Evolutionary conservation across 2,113 vertebrate genomes (phyloP), one percentile per base, ranked within the genome.

Genomic region (Triplophysa dalaica): DNA sequence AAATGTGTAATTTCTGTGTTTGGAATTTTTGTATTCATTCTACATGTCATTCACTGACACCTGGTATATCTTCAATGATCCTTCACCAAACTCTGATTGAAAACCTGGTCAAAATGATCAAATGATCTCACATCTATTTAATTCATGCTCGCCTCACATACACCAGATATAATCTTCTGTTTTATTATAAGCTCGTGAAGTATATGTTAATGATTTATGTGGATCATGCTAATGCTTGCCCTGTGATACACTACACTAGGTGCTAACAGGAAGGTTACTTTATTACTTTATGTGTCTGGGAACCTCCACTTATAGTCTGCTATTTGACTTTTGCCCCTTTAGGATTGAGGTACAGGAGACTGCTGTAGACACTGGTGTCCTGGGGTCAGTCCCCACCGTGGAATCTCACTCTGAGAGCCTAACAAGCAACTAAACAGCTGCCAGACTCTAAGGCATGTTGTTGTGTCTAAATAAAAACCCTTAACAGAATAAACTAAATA

Each of bases 241-340:
- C 21, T 24, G 21, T 26, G 68, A 6, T 45, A 12, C 43, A 29
- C 3, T 45, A 12, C 43, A 29, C 29, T 29, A 70, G 50, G 69
- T 70, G 50, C 33, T 38, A 72, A 26, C n/a, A 52, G 56, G 69
- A 72, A 56, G 69, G 52, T 58, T 38, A 58, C 33, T 14, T 58
- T 38, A 56, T n/a, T 14, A 38, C 69, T 58, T 29, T 43, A 54
- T 7, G 1, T 58, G 19, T n/a, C 50, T 70, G 45, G 8, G 16
- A 52, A 14, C 24, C 24, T 54, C 24, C 29, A 52, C 19, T 70
- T 54, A 58, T 17, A 19, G 19, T 21, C 12, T 60, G 56, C 33
- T 8, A 43, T 74, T 24, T 73, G 70, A 73, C 70, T 24, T 73
- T 74, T 74, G 33, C 19, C 70, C 52, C 33, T 61, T n/a, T 21